A percentile compares a stretch with the other conserved stretches of the same genome.
Evolutionary conservation across 2,888 invertebrate species (phyloP).

Genomic region (Yponomeuta cagnagella): DNA sequence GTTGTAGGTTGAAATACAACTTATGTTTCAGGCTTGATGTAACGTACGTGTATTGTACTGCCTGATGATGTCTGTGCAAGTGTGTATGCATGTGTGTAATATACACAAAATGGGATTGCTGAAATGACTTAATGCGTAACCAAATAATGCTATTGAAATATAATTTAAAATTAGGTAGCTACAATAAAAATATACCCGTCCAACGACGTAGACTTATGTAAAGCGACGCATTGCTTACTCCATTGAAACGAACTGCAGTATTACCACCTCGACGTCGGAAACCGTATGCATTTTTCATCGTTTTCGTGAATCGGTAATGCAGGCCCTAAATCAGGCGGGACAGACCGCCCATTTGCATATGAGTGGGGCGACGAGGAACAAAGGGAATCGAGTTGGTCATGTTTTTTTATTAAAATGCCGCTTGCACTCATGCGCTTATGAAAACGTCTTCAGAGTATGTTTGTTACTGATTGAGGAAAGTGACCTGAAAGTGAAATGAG

Average conservation of each 20-base stretch:
- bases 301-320: constrained; percentile 56
- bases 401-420: constrained; percentile 31
- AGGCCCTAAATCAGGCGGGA: constrained; percentile 58
- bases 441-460: not conserved
- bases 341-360: constrained; percentile 60
- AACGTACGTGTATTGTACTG: too few species aligned
- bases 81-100: too few species aligned
- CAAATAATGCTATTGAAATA: too few species aligned
- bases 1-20: too few species aligned
- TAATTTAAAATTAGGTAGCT: too few species aligned
- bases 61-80: too few species aligned
- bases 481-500: too few species aligned
- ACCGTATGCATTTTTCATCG: constrained; percentile 44
- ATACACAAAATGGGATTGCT: too few species aligned
- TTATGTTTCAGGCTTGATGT: too few species aligned
- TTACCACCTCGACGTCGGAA: constrained; percentile 22
- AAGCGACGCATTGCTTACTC: not conserved
- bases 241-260: constrained; percentile 5
- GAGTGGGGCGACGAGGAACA: constrained; percentile 70
- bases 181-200: not conserved
- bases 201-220: not conserved
- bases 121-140: too few species aligned
- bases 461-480: too few species aligned
- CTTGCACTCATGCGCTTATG: not conserved
- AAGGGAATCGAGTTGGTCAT: constrained; percentile 34